Base-by-base conservation (phyloP, 1,140 invertebrate genomes). In the Leucophenga varia region DNA sequence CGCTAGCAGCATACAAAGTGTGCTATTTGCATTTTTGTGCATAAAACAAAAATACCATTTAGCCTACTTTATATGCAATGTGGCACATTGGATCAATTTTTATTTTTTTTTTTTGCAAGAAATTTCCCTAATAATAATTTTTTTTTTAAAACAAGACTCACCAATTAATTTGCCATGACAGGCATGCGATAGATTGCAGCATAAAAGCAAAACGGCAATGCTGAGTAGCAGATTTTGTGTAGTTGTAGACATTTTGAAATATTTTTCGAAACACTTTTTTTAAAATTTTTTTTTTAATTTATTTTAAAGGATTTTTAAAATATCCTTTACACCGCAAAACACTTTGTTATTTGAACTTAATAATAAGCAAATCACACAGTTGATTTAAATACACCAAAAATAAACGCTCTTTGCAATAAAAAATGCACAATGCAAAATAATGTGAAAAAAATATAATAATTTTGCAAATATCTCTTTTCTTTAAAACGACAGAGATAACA, bases 161-260 rank as follows among this genome's bases (percentile, higher is more conserved):
- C 69, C 69, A 52, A 70, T 63, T 52, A 72, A 55, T 57, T 67
- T 72, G 52, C 69, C 69, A 55, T 67, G 64, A 54, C 69, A 72
- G 52, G 69, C 69, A 17, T 59, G 50, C 30, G 60, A 57, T 46
- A 55, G 51, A 55, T 63, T 59, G 22, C 57, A 61, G 54, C 48
- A 67, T 43, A 61, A 54, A 42, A 59, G 49, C 52, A 70, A 38
- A 10, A 68, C 42, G 31, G 58, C 55, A 39, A 67, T 42, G 38
- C 61, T 38, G 36, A 65, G 28, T 42, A 67, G 28, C 32, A 51
- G 59, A 59, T 47, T 46, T 43, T 52, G 64, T 64, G 64, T 59
- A 68, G 57, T 61, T 49, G 64, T n/a, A n/a, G n/a, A n/a, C 42
- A 55, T 64, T 46, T 22, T 35, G n/a, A 51, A 28, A 25, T 54